These are phyloP conservation scores for Hemiscyllium ocellatum DNA, from an alignment of 2,113 vertebrate genomes.

Conservation along the genomic window DNA sequence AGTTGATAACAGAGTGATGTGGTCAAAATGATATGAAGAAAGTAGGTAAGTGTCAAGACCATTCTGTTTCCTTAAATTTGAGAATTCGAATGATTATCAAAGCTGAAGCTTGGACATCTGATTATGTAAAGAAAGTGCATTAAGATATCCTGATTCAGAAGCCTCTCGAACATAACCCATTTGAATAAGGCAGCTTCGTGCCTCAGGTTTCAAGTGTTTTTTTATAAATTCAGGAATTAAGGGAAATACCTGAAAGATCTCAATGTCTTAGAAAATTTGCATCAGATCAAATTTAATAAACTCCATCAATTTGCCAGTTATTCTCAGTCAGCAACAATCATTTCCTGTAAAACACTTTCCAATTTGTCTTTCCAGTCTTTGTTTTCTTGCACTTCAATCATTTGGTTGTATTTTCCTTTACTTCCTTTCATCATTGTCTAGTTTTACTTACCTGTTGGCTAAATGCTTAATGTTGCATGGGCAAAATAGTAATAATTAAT, in stretches of 20 bases:
- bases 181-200: not conserved
- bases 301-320: not conserved
- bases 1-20: not conserved
- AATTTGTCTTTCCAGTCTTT: not conserved
- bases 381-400: not conserved
- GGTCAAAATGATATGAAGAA: not conserved
- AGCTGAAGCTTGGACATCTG: not conserved
- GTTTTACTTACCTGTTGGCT: not conserved
- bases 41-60: not conserved
- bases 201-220: not conserved
- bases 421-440: not conserved
- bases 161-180: no score
- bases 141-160: not conserved
- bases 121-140: not conserved
- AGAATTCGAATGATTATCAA: not conserved
- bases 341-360: not conserved
- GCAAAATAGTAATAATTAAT: not conserved
- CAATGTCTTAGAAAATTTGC: not conserved
- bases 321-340: not conserved
- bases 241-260: not conserved
- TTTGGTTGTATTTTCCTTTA: not conserved
- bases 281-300: not conserved
- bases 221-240: not conserved
- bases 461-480: not conserved
- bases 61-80: not conserved